Conservation (phyloP, 2,113 vertebrate species). For the Okapia johnstoni region DNA sequence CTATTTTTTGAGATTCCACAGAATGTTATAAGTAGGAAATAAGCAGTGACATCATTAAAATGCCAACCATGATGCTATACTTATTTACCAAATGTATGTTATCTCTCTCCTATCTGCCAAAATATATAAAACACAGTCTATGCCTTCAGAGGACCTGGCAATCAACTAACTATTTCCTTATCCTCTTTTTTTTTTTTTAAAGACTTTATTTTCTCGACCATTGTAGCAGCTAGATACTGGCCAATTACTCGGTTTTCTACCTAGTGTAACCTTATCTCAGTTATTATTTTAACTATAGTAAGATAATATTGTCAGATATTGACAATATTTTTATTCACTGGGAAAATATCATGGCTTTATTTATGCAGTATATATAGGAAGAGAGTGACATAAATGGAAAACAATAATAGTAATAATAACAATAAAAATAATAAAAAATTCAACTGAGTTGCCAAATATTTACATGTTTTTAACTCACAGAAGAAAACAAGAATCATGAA, state of each 20-base stretch:
- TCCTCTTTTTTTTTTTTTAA: not conserved
- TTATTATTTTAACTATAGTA: not conserved
- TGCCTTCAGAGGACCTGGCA: not conserved
- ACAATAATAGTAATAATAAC: not conserved
- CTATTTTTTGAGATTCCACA: not conserved
- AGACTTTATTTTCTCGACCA: not conserved
- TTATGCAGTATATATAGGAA: not conserved
- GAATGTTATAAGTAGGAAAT: not conserved
- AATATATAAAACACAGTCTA: not conserved
- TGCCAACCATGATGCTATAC: not conserved
- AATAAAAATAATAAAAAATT: not conserved
- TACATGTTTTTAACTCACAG: not conserved
- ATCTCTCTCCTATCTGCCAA: not conserved
- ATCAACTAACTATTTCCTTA: not conserved
- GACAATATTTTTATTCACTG: not conserved
- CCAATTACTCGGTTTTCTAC: not conserved
- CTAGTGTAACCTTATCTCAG: not conserved
- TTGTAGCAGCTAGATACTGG: not conserved
- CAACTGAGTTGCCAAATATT: not conserved
- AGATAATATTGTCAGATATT: not conserved
- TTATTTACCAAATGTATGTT: not conserved
- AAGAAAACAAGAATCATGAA: not conserved
- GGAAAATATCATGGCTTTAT: not conserved
- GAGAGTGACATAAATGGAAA: not conserved
- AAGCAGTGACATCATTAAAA: not conserved